Percentiles rank a stretch among this genome's conserved stretches.
phyloP scores from a whole-genome alignment of 2,113 vertebrate species.

The Silurus glanis region DNA sequence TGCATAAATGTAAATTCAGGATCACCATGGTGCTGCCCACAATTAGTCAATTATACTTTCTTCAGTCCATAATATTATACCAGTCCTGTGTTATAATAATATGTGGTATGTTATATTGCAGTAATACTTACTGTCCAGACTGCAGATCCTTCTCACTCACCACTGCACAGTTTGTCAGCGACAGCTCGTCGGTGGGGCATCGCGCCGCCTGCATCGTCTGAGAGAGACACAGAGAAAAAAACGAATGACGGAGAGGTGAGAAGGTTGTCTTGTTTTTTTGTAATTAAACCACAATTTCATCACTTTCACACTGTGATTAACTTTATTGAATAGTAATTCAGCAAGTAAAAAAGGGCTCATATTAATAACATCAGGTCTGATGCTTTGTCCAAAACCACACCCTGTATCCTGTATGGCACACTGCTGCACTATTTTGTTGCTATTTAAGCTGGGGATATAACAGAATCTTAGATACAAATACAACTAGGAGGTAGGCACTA shows the following conservation, averaged over 20 bases:
- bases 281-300: not conserved
- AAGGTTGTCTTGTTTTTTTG: not conserved
- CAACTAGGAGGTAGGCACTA: not conserved
- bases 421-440: not conserved
- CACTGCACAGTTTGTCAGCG: conserved; percentile 93
- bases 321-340: not conserved
- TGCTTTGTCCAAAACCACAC: not conserved
- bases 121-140: conserved; percentile 88
- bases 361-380: not conserved
- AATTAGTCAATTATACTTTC: not conserved
- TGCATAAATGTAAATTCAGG: not conserved
- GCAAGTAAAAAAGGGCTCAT: not conserved
- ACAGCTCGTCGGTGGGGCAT: conserved; percentile 96
- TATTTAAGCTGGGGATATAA: not conserved
- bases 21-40: too few species aligned
- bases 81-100: not conserved
- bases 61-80: not conserved
- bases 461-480: not conserved
- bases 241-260: not conserved
- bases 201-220: conserved; percentile 92
- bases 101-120: not conserved
- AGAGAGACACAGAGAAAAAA: not conserved
- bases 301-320: not conserved
- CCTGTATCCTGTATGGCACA: not conserved
- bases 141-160: conserved; percentile 95